A percentile compares a stretch with the other conserved stretches of the same genome.
Conservation (phyloP, 2,113 vertebrate species). For the Halcyon senegalensis region DNA sequence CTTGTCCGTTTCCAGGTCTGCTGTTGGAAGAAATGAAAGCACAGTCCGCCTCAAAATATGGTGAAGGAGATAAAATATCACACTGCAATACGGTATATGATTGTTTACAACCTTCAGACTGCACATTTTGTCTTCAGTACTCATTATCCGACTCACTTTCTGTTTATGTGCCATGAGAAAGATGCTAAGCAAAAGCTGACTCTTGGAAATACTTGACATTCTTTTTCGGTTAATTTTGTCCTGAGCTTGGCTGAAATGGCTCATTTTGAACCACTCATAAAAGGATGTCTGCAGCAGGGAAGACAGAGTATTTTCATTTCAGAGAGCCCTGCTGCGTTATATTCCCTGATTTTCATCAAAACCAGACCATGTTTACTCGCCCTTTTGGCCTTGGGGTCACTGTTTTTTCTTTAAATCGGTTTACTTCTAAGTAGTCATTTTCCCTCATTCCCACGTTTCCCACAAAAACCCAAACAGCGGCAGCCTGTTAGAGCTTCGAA, state of each 20-base stretch:
- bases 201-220: slow-evolving; percentile 67
- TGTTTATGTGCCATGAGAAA: slow-evolving; percentile 17
- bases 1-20: not conserved
- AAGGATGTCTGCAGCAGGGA: slow-evolving; percentile 35
- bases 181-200: slow-evolving; percentile 32
- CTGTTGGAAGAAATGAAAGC: not conserved
- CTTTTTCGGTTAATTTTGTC: slow-evolving; percentile 55
- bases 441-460: slow-evolving; percentile 7
- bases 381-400: slow-evolving; percentile 10
- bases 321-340: not conserved
- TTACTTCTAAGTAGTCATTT: slow-evolving; percentile 2
- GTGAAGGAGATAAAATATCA: not conserved
- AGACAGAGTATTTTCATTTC: slow-evolving; percentile 22
- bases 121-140: not conserved
- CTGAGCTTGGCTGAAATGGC: not conserved
- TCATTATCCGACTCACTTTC: not conserved
- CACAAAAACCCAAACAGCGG: slow-evolving; percentile 14
- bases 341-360: slow-evolving; percentile 35
- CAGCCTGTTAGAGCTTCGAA: not conserved
- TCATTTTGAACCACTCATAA: slow-evolving; percentile 20
- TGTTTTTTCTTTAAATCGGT: not conserved
- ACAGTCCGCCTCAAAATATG: not conserved
- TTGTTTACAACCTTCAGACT: not conserved
- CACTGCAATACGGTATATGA: not conserved
- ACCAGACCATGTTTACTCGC: slow-evolving; percentile 25